These are phyloP conservation scores for Synchiropus splendidus DNA, from an alignment of 2,113 vertebrate species.

Conservation along the genomic window DNA sequence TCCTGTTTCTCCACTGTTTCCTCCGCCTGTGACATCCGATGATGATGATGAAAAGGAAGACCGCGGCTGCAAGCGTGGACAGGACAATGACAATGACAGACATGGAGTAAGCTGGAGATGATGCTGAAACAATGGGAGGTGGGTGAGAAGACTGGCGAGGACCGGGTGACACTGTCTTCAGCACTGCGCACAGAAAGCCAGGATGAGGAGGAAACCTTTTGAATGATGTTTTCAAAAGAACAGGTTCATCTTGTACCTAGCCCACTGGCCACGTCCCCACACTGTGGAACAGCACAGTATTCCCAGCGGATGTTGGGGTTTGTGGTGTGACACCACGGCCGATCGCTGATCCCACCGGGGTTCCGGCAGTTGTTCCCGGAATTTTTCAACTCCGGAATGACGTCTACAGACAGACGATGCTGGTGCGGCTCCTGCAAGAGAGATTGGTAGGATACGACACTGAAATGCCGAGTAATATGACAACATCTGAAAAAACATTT, in stretches of 20 bases:
- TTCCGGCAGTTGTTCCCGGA: conserved; percentile 81
- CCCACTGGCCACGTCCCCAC: conserved; percentile 52
- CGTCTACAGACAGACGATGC: conserved; percentile 71
- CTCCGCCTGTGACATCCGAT: conserved; percentile 73
- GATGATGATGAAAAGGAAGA: conserved; percentile 65
- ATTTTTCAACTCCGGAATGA: conserved; percentile 76
- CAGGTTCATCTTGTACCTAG: conserved; percentile 19
- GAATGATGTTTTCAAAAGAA: background rate
- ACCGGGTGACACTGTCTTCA: conserved; percentile 55
- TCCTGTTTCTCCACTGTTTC: conserved; percentile 79
- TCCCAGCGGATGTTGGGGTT: conserved; percentile 77
- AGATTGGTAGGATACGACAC: too few relatives aligned
- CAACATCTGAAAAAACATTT: too few relatives aligned
- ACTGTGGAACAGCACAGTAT: conserved; percentile 73
- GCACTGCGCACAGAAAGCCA: conserved; percentile 32
- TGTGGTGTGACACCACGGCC: conserved; percentile 82
- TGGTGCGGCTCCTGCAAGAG: conserved; percentile 67
- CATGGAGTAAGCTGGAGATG: conserved; percentile 84
- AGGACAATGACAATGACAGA: conserved; percentile 81
- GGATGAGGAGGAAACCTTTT: background rate
- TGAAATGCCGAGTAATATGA: too few relatives aligned
- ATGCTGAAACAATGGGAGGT: conserved; percentile 44
- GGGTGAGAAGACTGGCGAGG: conserved; percentile 55
- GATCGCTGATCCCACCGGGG: conserved; percentile 76
- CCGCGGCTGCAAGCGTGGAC: conserved; percentile 68